Percentiles rank a stretch among this genome's conserved stretches.
Conservation (phyloP, 2,113 vertebrate genomes). For the Ceyx melanurus region DNA sequence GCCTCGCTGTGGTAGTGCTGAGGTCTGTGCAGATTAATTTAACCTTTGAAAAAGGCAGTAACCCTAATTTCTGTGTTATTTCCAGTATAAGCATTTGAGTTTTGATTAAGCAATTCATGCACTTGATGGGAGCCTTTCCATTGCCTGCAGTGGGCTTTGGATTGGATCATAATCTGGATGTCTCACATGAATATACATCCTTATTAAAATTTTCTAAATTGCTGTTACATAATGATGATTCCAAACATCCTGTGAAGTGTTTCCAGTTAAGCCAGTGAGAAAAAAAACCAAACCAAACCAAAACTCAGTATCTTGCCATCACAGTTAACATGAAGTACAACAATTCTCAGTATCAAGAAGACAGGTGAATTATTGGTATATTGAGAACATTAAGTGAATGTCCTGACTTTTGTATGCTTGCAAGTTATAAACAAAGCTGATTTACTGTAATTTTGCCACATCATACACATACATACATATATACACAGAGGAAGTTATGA, state of each 20-base stretch:
- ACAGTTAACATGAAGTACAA: background rate
- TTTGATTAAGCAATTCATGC: conserved; percentile 36
- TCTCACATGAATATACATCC: conserved; percentile 5
- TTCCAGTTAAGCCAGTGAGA: conserved; percentile 22
- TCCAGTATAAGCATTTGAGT: conserved; percentile 4
- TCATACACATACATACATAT: background rate
- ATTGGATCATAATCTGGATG: conserved; percentile 13
- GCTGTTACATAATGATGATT: conserved; percentile 49
- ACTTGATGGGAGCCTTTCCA: conserved; percentile 7
- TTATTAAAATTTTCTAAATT: conserved; percentile 54
- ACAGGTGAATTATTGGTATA: background rate
- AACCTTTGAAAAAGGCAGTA: conserved; percentile 7
- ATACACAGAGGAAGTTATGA: background rate
- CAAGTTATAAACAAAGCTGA: background rate
- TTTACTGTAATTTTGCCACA: background rate
- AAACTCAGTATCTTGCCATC: background rate
- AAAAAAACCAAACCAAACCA: background rate
- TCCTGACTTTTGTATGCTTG: background rate
- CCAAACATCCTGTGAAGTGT: conserved; percentile 17
- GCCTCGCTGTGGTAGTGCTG: background rate
- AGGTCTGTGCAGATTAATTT: background rate
- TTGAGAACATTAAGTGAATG: background rate
- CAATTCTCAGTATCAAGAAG: background rate
- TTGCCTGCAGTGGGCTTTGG: conserved; percentile 38
- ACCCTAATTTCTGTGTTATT: conserved; percentile 28